Evolutionary conservation across 2,888 invertebrate genomes (phyloP).

Genomic region (Zaprionus bogoriensis): DNA sequence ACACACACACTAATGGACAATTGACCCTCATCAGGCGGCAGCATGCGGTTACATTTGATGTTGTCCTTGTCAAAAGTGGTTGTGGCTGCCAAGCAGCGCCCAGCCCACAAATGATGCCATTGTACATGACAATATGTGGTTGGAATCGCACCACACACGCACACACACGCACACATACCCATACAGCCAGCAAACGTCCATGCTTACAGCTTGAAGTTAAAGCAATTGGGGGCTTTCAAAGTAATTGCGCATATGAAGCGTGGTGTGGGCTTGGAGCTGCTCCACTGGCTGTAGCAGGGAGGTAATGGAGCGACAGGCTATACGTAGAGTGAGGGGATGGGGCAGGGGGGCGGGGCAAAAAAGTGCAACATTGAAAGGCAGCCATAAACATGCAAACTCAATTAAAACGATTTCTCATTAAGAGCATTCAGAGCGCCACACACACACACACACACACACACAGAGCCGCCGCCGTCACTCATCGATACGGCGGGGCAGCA

Average conservation of each 20-base stretch:
- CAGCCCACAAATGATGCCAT: conserved; percentile 72
- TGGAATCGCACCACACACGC: conserved; percentile 11
- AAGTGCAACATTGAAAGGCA: conserved; percentile 64
- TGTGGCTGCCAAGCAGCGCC: conserved; percentile 28
- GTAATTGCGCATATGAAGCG: conserved; percentile 62
- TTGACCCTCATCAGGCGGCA: conserved; percentile 63
- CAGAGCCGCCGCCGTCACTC: conserved; percentile 55
- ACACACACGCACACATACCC: not conserved
- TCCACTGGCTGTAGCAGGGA: not conserved
- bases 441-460: too few species aligned
- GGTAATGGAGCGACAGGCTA: not conserved
- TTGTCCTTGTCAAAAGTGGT: conserved; percentile 51
- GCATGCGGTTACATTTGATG: conserved; percentile 72
- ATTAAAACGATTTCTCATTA: conserved; percentile 79
- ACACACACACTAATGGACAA: conserved; percentile 46
- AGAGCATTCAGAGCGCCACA: conserved; percentile 58
- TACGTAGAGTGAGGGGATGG: not conserved
- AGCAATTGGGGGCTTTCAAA: conserved; percentile 58
- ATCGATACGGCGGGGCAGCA: too few species aligned
- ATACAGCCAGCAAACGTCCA: not conserved
- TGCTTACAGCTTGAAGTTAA: not conserved
- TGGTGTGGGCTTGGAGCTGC: conserved; percentile 1
- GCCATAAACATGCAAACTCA: conserved; percentile 80
- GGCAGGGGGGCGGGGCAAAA: conserved; percentile 8
- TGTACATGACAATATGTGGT: conserved; percentile 73